phyloP scores from a whole-genome alignment of 2,888 invertebrate species.

The Tetheella fluctuosa region DNA sequence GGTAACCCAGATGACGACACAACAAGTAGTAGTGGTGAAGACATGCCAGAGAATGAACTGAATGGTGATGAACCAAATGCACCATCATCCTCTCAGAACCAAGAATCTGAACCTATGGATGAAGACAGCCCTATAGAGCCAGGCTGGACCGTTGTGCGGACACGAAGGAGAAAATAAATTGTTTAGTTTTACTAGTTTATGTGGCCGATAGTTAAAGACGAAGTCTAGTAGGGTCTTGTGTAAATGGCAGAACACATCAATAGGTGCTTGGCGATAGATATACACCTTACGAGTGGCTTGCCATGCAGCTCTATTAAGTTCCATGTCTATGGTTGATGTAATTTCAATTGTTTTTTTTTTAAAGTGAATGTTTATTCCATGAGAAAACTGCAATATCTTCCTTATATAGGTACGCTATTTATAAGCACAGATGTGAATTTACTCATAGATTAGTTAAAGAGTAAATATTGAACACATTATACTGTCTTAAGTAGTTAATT shows the following conservation, averaged over 20 bases:
- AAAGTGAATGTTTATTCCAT: too few species aligned
- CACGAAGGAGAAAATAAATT: conserved; percentile 77
- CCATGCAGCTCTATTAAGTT: too few species aligned
- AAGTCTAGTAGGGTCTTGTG: too few species aligned
- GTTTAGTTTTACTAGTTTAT: not conserved
- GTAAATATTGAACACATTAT: not conserved
- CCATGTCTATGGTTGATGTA: too few species aligned
- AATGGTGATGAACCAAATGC: conserved; percentile 37
- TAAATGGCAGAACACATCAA: too few species aligned
- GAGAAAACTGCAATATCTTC: too few species aligned
- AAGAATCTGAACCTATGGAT: conserved; percentile 68
- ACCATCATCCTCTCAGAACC: conserved; percentile 50
- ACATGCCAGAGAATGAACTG: conserved; percentile 53
- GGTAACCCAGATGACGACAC: conserved; percentile 79
- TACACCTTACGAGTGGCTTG: too few species aligned
- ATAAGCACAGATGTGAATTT: not conserved
- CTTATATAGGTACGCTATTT: too few species aligned
- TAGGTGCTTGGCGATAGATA: too few species aligned
- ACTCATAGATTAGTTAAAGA: not conserved
- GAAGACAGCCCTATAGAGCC: conserved; percentile 78
- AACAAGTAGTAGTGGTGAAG: conserved; percentile 71
- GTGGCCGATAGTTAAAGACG: too few species aligned
- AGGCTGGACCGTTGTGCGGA: conserved; percentile 87
- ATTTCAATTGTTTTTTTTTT: too few species aligned
- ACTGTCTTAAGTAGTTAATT: not conserved